Percentiles rank a stretch among this genome's conserved stretches.
phyloP scores from a whole-genome alignment of 1,140 invertebrate species.

The Leguminivora glycinivorella region DNA sequence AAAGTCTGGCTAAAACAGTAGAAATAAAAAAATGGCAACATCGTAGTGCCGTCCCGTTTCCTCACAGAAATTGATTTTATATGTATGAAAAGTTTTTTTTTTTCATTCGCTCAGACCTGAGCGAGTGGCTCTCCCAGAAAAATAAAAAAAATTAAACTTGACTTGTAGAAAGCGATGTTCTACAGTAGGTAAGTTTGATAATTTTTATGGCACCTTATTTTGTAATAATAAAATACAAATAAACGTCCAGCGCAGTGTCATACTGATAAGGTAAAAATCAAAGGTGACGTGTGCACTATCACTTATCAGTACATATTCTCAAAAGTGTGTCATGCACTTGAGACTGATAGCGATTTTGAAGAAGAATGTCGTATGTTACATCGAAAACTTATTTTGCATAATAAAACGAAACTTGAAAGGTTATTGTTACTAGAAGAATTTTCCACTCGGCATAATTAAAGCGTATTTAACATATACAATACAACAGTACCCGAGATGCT shows the following conservation, averaged over 20 bases:
- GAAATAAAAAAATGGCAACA: too few species aligned
- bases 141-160: too few species aligned
- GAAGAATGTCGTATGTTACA: background rate
- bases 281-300: constrained; percentile 25
- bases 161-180: too few species aligned
- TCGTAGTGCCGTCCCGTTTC: too few species aligned
- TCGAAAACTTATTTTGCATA: too few species aligned
- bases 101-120: too few species aligned
- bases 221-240: background rate
- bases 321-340: constrained; percentile 53
- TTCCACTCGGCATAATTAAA: constrained; percentile 1
- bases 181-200: too few species aligned
- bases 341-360: background rate
- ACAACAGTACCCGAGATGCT: background rate
- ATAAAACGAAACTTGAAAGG: background rate
- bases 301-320: constrained; percentile 40
- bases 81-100: too few species aligned
- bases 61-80: too few species aligned
- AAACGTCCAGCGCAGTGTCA: constrained; percentile 1
- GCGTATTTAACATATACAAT: background rate
- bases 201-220: background rate
- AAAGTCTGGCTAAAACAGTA: too few species aligned
- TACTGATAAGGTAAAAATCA: constrained; percentile 35
- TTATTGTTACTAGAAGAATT: constrained; percentile 17
- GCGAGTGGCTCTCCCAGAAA: too few species aligned